Percentiles rank a stretch among this genome's conserved stretches.
phyloP scores from a whole-genome alignment of 2,797 vertebrate species.

The Pangasius mekongensis region DNA sequence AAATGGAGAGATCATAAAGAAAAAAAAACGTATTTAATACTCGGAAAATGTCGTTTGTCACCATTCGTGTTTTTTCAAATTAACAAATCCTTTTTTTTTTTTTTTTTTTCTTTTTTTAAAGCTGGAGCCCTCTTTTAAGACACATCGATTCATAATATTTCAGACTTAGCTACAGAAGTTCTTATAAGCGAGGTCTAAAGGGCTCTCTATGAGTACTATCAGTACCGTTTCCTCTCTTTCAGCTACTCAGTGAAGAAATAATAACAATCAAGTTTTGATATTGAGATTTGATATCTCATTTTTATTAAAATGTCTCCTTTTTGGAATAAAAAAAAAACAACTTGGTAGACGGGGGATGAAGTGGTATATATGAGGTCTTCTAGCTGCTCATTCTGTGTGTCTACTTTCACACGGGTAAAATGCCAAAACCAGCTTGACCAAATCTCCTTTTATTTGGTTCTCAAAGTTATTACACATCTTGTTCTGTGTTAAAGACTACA shows the following conservation, averaged over 20 bases:
- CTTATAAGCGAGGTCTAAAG: slow-evolving; percentile 36
- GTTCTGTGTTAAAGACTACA: slow-evolving; percentile 26
- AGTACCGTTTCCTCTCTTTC: slow-evolving; percentile 42
- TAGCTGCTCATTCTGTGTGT: slow-evolving; percentile 46
- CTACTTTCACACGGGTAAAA: slow-evolving; percentile 58
- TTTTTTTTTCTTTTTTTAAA: slow-evolving; percentile 18
- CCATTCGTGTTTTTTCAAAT: slow-evolving; percentile 34
- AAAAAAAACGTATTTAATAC: background rate
- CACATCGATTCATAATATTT: slow-evolving; percentile 13
- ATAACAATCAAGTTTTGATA: slow-evolving; percentile 52
- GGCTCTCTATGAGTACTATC: slow-evolving; percentile 46
- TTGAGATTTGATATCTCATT: slow-evolving; percentile 34
- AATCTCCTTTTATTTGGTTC: slow-evolving; percentile 60
- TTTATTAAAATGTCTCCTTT: slow-evolving; percentile 43
- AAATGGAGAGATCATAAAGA: slow-evolving; percentile 11
- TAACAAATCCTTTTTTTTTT: background rate
- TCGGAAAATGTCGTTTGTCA: background rate
- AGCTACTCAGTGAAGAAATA: slow-evolving; percentile 45
- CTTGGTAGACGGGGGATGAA: slow-evolving; percentile 13
- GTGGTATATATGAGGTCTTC: slow-evolving; percentile 49
- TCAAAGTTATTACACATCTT: slow-evolving; percentile 28
- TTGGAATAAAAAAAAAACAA: background rate
- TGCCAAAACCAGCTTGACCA: slow-evolving; percentile 69
- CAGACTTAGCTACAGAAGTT: slow-evolving; percentile 22
- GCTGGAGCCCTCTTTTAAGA: slow-evolving; percentile 36